Evolutionary conservation across 1,140 invertebrate genomes (phyloP).

Genomic region (Mylabris phalerata): DNA sequence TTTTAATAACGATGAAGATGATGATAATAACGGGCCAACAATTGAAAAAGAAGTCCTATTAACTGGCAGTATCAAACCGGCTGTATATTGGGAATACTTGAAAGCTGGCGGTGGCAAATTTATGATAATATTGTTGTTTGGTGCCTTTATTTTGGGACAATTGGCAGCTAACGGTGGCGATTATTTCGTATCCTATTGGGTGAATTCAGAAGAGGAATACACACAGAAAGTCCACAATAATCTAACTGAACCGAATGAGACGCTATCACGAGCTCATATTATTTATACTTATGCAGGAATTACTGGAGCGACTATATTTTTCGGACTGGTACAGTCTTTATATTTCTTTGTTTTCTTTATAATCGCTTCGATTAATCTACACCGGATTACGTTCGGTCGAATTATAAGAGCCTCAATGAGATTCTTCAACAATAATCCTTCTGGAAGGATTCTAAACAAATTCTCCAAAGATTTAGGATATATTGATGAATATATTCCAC

Average conservation of each 20-base stretch:
- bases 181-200: constrained; percentile 58
- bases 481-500: constrained; percentile 38
- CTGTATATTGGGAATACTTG: constrained; percentile 57
- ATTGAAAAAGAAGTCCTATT: constrained; percentile 36
- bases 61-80: constrained; percentile 51
- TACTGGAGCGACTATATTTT: constrained; percentile 51
- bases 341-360: constrained; percentile 34
- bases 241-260: constrained; percentile 16
- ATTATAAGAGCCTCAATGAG: constrained; percentile 51
- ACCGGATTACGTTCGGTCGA: constrained; percentile 58
- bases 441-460: constrained; percentile 46
- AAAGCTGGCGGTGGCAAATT: constrained; percentile 50
- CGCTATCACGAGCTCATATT: constrained; percentile 24
- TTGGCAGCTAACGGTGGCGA: constrained; percentile 57
- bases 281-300: constrained; percentile 50
- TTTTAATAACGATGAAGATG: constrained; percentile 34
- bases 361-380: constrained; percentile 44
- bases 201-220: constrained; percentile 37
- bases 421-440: constrained; percentile 54
- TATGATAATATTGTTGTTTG: constrained; percentile 46
- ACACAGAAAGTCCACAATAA: constrained; percentile 18
- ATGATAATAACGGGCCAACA: constrained; percentile 33
- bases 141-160: constrained; percentile 54
- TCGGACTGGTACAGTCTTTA: constrained; percentile 42
- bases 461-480: constrained; percentile 51